Evolutionary conservation across 1,140 invertebrate species (phyloP), one percentile per base, ranked within the genome.

Genomic region (Galleria mellonella): DNA sequence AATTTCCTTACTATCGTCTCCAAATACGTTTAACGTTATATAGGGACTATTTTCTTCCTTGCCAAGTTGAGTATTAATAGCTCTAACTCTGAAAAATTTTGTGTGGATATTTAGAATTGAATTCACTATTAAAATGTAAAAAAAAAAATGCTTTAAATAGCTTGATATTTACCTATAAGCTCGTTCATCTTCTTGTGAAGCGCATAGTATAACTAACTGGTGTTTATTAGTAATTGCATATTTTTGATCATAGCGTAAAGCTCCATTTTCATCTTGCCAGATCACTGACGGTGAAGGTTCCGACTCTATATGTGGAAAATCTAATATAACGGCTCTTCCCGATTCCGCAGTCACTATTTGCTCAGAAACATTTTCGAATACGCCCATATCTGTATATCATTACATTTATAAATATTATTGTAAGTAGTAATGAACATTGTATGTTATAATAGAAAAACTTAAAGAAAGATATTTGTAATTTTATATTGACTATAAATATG

Each of bases 31-130:
- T 10, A 96, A 70, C 52, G 89, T 89, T 47, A 96, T 92, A 57
- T 90, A 94, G n/a, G 93, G 92, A 75, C 94, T 96, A 63, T 92
- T 92, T 76, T 95, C 94, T 71, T 96, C 94, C 72, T 94, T 94
- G 5, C 94, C 95, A 55, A 95, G 74, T 70, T 96, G 94, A 1
- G 94, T 94, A 72, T 97, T 97, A 47, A 94, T 93, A 10, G 94
- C 93, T 61, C 91, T 88, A 5, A 94, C 96, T 62, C 94, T 93
- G 65, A 57, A 56, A 84, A 49, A 36, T 35, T 14, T 28, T 23
- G 17, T 6, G 6, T 3, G 2, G 2, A 23, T 23, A 3, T 23
- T 3, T 23, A 23, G 2, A 23, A 3, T 23, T 23, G 2, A 23
- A 23, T 23, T 23, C 17, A 23, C 17, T 23, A 23, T 6, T 23